Percentiles rank a stretch among this genome's conserved stretches.
Conservation (phyloP, 2,113 vertebrate genomes). For the Peromyscus californicus region DNA sequence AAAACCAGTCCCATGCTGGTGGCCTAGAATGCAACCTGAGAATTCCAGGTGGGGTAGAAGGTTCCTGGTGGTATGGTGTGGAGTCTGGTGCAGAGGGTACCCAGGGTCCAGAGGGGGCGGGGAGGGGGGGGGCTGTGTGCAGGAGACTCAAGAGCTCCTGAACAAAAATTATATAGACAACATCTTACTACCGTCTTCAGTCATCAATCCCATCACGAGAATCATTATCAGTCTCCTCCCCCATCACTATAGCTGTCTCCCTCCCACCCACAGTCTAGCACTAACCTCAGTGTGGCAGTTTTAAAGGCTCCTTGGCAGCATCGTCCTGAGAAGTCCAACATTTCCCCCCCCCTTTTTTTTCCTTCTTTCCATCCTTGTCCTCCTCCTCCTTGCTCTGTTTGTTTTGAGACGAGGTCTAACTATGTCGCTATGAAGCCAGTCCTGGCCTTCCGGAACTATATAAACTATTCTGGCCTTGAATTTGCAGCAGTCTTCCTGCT, state of each 20-base stretch:
- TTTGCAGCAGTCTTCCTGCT: background rate
- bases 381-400: background rate
- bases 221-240: background rate
- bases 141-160: background rate
- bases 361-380: background rate
- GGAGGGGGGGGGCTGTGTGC: no score
- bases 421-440: background rate
- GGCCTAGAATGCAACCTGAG: background rate
- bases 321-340: background rate
- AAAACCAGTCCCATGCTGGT: background rate
- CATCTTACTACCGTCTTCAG: background rate
- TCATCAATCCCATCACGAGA: background rate
- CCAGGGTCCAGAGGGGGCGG: background rate
- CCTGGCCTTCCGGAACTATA: background rate
- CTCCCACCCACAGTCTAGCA: background rate
- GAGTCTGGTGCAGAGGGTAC: background rate
- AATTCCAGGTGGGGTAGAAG: background rate
- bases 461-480: background rate
- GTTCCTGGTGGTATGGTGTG: background rate
- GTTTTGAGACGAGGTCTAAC: background rate
- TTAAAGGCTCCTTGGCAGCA: background rate
- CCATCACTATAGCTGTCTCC: background rate
- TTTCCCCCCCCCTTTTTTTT: background rate
- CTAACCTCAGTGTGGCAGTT: background rate
- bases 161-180: background rate